These are phyloP conservation scores for Gonocerus acuteangulatus DNA, from an alignment of 2,888 invertebrate species.

Conservation along the genomic window DNA sequence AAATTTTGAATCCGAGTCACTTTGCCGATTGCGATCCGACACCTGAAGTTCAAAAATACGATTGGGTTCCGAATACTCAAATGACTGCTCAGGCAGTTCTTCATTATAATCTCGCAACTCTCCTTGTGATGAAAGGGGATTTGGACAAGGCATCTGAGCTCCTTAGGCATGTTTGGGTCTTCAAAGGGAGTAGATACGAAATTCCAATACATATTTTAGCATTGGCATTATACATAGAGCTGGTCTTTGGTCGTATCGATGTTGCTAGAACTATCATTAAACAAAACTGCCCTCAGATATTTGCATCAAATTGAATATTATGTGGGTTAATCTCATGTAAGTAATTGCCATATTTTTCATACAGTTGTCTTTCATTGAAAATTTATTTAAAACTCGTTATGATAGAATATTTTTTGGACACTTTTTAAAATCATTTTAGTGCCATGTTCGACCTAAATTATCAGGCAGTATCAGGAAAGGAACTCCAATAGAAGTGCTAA, in stretches of 20 bases:
- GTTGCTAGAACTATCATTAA: slow-evolving; percentile 54
- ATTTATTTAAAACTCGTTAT: no score
- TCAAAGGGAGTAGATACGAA: slow-evolving; percentile 47
- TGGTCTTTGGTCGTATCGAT: slow-evolving; percentile 51
- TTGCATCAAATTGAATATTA: slow-evolving; percentile 5
- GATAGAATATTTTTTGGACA: no score
- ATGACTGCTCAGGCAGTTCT: slow-evolving; percentile 61
- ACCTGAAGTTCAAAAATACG: slow-evolving; percentile 41
- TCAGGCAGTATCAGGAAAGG: no score
- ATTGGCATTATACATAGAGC: slow-evolving; percentile 57
- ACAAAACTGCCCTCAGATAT: slow-evolving; percentile 51
- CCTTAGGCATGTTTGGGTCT: slow-evolving; percentile 49
- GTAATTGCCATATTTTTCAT: no score
- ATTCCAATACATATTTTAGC: slow-evolving; percentile 57
- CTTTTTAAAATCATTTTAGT: no score
- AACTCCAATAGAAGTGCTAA: no score
- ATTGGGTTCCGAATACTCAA: slow-evolving; percentile 58
- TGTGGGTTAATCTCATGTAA: no score
- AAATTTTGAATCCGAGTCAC: slow-evolving; percentile 70
- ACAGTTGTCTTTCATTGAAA: no score
- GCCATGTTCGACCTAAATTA: no score
- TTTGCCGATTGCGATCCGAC: slow-evolving; percentile 51
- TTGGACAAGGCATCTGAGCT: slow-evolving; percentile 56
- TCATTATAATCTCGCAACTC: slow-evolving; percentile 70
- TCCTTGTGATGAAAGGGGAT: slow-evolving; percentile 66